Evolutionary conservation across 2,888 invertebrate species (phyloP).

Genomic region (Unio pictorum): DNA sequence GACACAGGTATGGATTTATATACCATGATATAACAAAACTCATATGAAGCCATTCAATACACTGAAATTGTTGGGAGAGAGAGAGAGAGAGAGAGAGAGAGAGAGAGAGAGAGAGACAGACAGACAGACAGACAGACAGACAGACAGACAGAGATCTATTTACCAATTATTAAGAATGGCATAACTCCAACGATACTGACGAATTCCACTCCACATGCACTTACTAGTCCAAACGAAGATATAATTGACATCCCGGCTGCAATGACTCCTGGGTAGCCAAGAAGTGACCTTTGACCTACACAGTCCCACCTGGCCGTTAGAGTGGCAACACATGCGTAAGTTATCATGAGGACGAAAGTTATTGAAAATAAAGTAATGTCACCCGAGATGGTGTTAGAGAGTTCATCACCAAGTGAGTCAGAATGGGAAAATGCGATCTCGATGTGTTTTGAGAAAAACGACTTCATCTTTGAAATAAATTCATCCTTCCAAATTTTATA

Average conservation of each 20-base stretch:
- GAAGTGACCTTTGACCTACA: constrained; percentile 31
- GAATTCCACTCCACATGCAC: constrained; percentile 39
- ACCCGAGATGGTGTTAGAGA: constrained; percentile 27
- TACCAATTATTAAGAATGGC: constrained; percentile 53
- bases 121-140: too few species aligned
- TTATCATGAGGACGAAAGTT: constrained; percentile 39
- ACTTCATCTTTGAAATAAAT: not conserved
- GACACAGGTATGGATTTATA: rapidly evolving
- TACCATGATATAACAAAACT: too few species aligned
- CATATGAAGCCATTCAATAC: too few species aligned
- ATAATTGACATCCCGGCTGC: constrained; percentile 49
- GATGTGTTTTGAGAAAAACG: constrained; percentile 3
- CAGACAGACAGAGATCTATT: not conserved
- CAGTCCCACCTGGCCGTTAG: constrained; percentile 21
- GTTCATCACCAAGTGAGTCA: constrained; percentile 28
- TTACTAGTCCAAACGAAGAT: constrained; percentile 48
- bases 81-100: too few species aligned
- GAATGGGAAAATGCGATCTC: constrained; percentile 23
- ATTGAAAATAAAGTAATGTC: constrained; percentile 30
- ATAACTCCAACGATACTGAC: constrained; percentile 55
- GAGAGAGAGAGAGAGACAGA: too few species aligned
- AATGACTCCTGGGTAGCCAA: constrained; percentile 41
- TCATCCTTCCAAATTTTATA: not conserved
- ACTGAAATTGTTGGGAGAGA: too few species aligned
- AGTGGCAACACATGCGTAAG: constrained; percentile 31